Evolutionary conservation across 2,113 vertebrate genomes (phyloP), one percentile per base, ranked within the genome.

Genomic region (Tenebrosternarchus preto): DNA sequence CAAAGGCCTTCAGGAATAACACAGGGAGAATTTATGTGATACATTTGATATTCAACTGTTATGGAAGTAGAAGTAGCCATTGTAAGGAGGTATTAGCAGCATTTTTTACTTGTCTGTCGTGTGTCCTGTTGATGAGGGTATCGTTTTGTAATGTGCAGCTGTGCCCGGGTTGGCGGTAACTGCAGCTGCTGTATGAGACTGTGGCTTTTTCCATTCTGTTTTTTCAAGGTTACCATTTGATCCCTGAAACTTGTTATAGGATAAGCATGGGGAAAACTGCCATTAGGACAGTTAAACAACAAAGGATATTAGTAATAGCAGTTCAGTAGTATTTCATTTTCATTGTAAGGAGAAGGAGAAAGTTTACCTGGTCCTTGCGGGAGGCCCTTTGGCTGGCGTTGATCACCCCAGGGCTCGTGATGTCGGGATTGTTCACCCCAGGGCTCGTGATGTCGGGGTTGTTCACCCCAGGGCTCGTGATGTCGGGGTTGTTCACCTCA

Each of bases 361-460:
- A n/a, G 22, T 72, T 67, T 64, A 93, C 92, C 87, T 88, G 86
- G 59, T 86, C 29, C 66, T 15, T 46, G 25, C 63, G 84, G 82
- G 72, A 27, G 78, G 80, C 86, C 78, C 82, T 88, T 17, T 50
- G 85, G 24, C 81, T 86, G 60, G 19, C 79, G 64, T n/a, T 78
- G 69, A 3, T 87, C 78, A 80, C 67, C 57, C 81, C 63, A 0
- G 78, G 80, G 22, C 86, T 80, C 11, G 12, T 15, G 12, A 50
- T 15, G 12, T 12, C 15, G 3, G 43, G 9, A 50, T n/a, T 77
- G 72, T 2, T 87, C 80, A 78, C 68, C 64, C 81, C 60, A 1
- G 77, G 80, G 27, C 86, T 50, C 2, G 43, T 12, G 2, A 15
- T 50, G 43, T 15, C 15, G 43, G 43, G 43, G 7, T 50, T 78